phyloP scores from a whole-genome alignment of 2,797 vertebrate species.

The Hemibagrus guttatus region DNA sequence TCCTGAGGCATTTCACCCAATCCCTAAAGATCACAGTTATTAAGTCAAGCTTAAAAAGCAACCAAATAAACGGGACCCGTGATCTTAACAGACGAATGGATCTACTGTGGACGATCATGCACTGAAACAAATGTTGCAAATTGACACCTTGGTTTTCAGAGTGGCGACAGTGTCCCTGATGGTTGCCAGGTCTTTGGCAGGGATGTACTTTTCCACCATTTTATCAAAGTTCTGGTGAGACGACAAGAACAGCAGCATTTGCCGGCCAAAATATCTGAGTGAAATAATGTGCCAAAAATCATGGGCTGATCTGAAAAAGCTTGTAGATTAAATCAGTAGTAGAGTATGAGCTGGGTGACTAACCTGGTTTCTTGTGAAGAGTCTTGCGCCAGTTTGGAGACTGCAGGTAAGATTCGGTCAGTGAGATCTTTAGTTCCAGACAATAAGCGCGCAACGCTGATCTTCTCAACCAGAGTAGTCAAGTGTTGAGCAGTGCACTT shows the following conservation, averaged over 20 bases:
- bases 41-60: not conserved
- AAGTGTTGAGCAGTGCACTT: constrained; percentile 89
- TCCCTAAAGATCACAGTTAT: constrained; percentile 72
- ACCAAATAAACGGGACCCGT: not conserved
- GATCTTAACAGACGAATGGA: not conserved
- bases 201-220: constrained; percentile 84
- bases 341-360: constrained; percentile 10
- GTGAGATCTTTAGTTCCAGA: constrained; percentile 79
- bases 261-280: constrained; percentile 87
- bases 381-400: constrained; percentile 85
- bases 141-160: constrained; percentile 84
- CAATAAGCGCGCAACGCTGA: constrained; percentile 82
- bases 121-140: not conserved
- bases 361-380: constrained; percentile 91
- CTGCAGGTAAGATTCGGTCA: constrained; percentile 82
- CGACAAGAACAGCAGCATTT: constrained; percentile 88
- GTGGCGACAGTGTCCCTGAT: constrained; percentile 82
- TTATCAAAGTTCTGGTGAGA: constrained; percentile 88
- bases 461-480: constrained; percentile 75
- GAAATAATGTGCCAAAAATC: constrained; percentile 2
- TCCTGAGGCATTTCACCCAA: constrained; percentile 87
- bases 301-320: not conserved
- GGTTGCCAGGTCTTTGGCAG: constrained; percentile 83
- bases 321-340: not conserved
- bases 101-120: not conserved